Conservation (phyloP, 2,888 invertebrate genomes). For the Oasisia sp. region DNA sequence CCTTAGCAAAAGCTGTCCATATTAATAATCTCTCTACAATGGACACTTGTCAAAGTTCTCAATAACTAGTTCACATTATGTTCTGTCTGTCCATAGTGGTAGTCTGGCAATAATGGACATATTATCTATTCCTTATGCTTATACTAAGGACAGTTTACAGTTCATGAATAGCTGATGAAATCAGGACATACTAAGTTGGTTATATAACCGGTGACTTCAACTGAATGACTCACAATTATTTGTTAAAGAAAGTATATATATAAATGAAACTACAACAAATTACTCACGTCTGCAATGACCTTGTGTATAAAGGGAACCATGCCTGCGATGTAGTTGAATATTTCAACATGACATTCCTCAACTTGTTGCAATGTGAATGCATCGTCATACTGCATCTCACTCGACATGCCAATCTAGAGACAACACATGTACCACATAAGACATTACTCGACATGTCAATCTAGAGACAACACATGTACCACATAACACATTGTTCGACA, state of each 20-base stretch:
- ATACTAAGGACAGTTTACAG: no score
- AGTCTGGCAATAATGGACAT: no score
- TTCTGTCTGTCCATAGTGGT: no score
- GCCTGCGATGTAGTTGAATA: conserved; percentile 63
- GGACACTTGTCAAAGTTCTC: no score
- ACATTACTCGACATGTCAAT: no score
- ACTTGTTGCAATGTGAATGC: conserved; percentile 63
- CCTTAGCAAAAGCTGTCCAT: no score
- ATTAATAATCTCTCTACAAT: no score
- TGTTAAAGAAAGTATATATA: background rate
- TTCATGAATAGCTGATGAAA: no score
- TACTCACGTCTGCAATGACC: conserved; percentile 55
- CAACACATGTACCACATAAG: background rate
- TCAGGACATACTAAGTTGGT: background rate
- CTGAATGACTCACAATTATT: background rate
- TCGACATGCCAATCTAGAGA: conserved; percentile 53
- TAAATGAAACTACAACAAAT: background rate
- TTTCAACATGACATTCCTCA: conserved; percentile 48
- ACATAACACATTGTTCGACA: no score
- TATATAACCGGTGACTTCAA: background rate
- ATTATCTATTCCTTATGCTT: no score
- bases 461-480: no score
- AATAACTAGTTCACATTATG: no score
- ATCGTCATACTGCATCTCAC: conserved; percentile 65
- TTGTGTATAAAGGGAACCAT: conserved; percentile 64